Percentiles rank a stretch among this genome's conserved stretches.
Evolutionary conservation across 2,888 invertebrate genomes (phyloP).

Genomic region (Leptinotarsa juncta): DNA sequence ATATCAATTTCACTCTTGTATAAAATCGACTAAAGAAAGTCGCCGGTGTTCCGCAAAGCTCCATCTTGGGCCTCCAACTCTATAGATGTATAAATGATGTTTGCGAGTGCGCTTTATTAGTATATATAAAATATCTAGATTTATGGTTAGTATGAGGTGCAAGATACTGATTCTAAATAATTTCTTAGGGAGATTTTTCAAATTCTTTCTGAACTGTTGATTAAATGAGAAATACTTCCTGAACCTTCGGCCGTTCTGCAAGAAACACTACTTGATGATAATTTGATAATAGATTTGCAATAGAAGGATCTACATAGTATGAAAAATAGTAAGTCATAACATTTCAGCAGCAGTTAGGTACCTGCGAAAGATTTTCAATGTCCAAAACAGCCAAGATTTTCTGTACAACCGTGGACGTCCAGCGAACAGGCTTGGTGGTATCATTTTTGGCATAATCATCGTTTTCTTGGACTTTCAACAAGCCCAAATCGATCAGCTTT

Average conservation of each 20-base stretch:
- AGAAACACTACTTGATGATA: too few species aligned
- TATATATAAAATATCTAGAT: not conserved
- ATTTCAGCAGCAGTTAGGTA: slow-evolving; percentile 54
- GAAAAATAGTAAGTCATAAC: not conserved
- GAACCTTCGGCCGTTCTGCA: too few species aligned
- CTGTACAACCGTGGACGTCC: slow-evolving; percentile 65
- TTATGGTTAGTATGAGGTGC: not conserved
- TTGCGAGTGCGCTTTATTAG: not conserved
- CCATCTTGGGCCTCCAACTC: not conserved
- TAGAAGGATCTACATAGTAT: too few species aligned
- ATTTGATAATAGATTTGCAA: too few species aligned
- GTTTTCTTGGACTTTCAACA: slow-evolving; percentile 35
- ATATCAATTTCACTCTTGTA: not conserved
- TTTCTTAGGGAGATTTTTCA: too few species aligned
- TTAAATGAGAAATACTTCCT: too few species aligned
- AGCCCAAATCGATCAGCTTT: slow-evolving; percentile 43
- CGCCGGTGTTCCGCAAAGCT: not conserved
- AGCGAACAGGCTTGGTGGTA: slow-evolving; percentile 64
- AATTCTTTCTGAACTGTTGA: too few species aligned
- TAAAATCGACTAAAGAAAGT: not conserved
- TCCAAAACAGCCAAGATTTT: slow-evolving; percentile 66
- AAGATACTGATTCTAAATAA: not conserved
- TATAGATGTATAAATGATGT: not conserved
- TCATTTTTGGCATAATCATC: slow-evolving; percentile 56
- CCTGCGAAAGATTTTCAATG: slow-evolving; percentile 65